Evolutionary conservation across 2,888 invertebrate species (phyloP), one percentile per base, ranked within the genome.

Genomic region (Hermaeophaga mercurialis): DNA sequence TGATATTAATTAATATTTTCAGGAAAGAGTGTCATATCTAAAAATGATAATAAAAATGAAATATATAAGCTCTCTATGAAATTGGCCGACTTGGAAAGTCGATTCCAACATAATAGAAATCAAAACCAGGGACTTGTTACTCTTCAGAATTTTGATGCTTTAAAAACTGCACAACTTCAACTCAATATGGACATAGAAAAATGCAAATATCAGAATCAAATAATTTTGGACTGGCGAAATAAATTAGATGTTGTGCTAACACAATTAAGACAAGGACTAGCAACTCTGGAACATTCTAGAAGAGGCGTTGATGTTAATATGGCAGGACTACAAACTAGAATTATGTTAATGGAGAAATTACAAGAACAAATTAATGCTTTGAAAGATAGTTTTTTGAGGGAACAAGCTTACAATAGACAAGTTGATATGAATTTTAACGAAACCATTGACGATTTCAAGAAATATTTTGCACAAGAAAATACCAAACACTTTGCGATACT

Each of bases 211-310:
- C 73, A 74, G 61, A 67, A 61, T 38, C 67, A 82, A 80, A 78
- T 80, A 61, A 62, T 81, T n/a, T 78, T 79, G 62, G 79, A 81
- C 62, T 83, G 82, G 77, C 82, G 80, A 72, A 70, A 80, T 61
- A 73, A 75, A 1, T 79, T 81, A 1, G 81, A 79, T 60, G 76
- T 79, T 1, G 22, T 54, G n/a, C 69, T 82, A 50, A 82, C 82
- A 64, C 80, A 77, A 49, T 66, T 82, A 0, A 80, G 80, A 34
- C 79, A 78, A n/a, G 62, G 67, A 19, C 15, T 68, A 4, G 45
- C 56, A 3, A 26, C 34, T 2, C 50, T 62, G 3, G 62, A 67
- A 8, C 64, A 65, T 19, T 41, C 56, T 7, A 70, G 64, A 48
- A 65, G 61, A 14, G 69, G 73, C 26, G 60, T 56, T 5, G 68